Evolutionary conservation across 2,797 vertebrate genomes (phyloP), one percentile per base, ranked within the genome.

Genomic region (Gymnodraco acuticeps): DNA sequence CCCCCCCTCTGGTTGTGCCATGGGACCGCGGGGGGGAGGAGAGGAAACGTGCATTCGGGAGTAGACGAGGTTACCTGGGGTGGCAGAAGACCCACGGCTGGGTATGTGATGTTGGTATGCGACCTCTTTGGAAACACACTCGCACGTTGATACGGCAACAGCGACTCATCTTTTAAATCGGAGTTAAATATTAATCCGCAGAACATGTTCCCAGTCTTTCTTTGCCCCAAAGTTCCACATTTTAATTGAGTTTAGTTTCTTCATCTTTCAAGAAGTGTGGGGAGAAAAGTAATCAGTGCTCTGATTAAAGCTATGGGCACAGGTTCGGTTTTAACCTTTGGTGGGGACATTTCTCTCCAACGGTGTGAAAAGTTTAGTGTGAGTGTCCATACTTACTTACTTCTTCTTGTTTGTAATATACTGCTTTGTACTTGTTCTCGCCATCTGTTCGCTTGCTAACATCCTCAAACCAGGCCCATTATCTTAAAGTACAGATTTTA

Each of bases 181-280:
- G 9, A 80, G 75, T 88, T 31, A 86, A 87, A 86, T 80, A 78
- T 85, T 80, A 86, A 89, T 89, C 72, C 61, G 68, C 1, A 4
- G 75, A 84, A 78, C 48, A 55, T 68, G 64, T 78, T 78, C 70
- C 1, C 43, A 73, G 60, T 70, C 60, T 74, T 48, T 61, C 42
- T 76, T 76, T 15, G 13, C 47, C 60, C 47, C 12, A 64, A 63
- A 82, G 56, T 82, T 85, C 47, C 42, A 33, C 42, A 53, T 74
- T 88, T 83, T 77, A 81, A 88, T 87, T 83, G 69, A 78, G 52
- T 47, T 53, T 43, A 62, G 66, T 74, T 85, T 73, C 52, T 52
- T 76, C 73, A 52, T 86, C 65, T 80, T 87, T 70, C 5, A 84
- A 71, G 42, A 68, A 76, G 69, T 65, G 61, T 50, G 33, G 16